Evolutionary conservation across 1,140 invertebrate genomes (phyloP).

Genomic region (Drosophila equinoxialis): DNA sequence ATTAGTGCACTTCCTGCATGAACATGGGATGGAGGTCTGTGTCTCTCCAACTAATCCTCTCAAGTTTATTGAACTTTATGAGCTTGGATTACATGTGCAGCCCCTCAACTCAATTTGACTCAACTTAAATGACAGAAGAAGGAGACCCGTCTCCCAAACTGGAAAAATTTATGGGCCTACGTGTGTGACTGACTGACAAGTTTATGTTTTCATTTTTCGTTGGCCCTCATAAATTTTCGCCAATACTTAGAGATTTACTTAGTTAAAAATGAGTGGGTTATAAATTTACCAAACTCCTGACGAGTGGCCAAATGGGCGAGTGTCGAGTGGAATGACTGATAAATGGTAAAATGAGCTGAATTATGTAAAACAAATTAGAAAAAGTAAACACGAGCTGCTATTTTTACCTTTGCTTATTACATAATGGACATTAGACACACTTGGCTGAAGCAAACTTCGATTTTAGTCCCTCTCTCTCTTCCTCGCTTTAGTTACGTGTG

Average conservation of each 20-base stretch:
- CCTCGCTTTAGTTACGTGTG: neutral
- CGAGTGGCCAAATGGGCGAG: neutral
- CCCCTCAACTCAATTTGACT: neutral
- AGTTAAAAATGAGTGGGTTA: constrained; percentile 60
- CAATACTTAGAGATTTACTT: constrained; percentile 32
- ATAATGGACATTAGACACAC: constrained; percentile 71
- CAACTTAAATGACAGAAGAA: constrained; percentile 35
- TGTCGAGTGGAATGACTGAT: neutral
- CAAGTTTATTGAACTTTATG: constrained; percentile 75
- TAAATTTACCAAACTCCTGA: constrained; percentile 48
- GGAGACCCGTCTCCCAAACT: neutral
- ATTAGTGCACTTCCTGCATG: constrained; percentile 66
- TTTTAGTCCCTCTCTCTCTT: neutral
- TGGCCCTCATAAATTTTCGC: constrained; percentile 50
- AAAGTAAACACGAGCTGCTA: neutral
- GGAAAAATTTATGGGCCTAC: constrained; percentile 66
- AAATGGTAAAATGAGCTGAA: neutral
- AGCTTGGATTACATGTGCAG: constrained; percentile 55
- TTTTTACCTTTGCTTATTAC: constrained; percentile 47
- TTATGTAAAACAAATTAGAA: neutral
- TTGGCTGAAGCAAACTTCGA: constrained; percentile 30
- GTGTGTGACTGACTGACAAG: constrained; percentile 71
- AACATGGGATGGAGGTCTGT: constrained; percentile 7
- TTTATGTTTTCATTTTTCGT: constrained; percentile 68
- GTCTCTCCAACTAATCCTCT: constrained; percentile 22